These are phyloP conservation scores for Drosophila atripex DNA, from an alignment of 2,888 invertebrate species.

Conservation along the genomic window DNA sequence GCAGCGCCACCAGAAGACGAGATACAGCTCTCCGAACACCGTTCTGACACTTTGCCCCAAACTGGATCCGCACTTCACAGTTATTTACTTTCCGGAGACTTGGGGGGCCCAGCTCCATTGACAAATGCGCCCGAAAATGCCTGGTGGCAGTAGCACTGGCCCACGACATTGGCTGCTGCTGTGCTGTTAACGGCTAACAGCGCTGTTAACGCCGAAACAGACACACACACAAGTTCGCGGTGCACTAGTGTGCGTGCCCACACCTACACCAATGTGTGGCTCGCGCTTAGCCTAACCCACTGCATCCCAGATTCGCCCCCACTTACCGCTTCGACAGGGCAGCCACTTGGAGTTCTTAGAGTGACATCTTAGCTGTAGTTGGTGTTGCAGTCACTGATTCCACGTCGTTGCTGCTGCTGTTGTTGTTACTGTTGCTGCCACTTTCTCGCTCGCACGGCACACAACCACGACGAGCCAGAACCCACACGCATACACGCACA, in stretches of 20 bases:
- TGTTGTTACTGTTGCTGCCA: slow-evolving; percentile 23
- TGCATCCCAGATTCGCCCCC: slow-evolving; percentile 7
- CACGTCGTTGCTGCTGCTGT: slow-evolving; percentile 18
- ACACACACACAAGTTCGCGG: slow-evolving; percentile 1
- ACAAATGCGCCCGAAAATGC: not conserved
- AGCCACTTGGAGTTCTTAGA: slow-evolving; percentile 49
- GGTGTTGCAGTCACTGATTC: slow-evolving; percentile 25
- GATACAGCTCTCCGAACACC: not conserved
- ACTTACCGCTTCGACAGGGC: slow-evolving; percentile 63
- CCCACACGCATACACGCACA: slow-evolving; percentile 29
- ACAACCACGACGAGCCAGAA: slow-evolving; percentile 1
- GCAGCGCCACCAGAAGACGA: not conserved
- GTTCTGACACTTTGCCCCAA: not conserved
- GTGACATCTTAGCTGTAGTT: slow-evolving; percentile 34
- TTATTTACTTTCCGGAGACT: not conserved
- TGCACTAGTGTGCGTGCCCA: slow-evolving; percentile 9
- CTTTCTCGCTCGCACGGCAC: slow-evolving; percentile 41
- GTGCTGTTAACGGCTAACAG: slow-evolving; percentile 31
- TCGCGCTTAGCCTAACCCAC: slow-evolving; percentile 6
- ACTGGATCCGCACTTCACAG: not conserved
- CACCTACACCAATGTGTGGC: not conserved
- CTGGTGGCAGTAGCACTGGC: too few species aligned
- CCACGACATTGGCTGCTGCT: slow-evolving; percentile 9
- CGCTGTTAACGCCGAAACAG: slow-evolving; percentile 8
- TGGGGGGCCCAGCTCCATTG: not conserved